Evolutionary conservation across 2,888 invertebrate species (phyloP).

Genomic region (Heliconius aoede): DNA sequence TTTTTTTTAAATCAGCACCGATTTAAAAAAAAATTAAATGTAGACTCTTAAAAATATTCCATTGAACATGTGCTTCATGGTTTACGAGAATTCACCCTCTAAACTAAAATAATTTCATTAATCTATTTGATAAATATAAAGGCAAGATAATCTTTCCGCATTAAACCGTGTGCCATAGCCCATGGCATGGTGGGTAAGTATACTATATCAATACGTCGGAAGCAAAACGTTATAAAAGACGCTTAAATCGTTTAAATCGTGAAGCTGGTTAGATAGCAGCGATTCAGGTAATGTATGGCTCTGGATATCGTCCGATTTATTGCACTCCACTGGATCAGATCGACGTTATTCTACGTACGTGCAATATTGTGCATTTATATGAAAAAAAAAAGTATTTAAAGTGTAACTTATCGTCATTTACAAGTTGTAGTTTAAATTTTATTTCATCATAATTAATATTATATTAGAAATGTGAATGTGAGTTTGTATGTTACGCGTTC

Average conservation of each 20-base stretch:
- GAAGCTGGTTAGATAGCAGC: slow-evolving; percentile 75
- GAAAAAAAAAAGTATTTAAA: slow-evolving; percentile 9
- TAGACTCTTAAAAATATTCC: no score
- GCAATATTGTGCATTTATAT: slow-evolving; percentile 20
- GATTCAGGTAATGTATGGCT: slow-evolving; percentile 71
- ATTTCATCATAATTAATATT: neutral
- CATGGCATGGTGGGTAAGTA: no score
- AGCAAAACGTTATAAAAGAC: slow-evolving; percentile 70
- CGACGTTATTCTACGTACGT: slow-evolving; percentile 27
- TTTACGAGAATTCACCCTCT: no score
- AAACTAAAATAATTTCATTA: no score
- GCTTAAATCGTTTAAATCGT: slow-evolving; percentile 72
- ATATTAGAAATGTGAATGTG: neutral
- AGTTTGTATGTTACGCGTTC: neutral
- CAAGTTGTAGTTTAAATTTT: slow-evolving; percentile 5
- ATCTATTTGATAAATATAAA: no score
- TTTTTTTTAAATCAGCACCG: no score
- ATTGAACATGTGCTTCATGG: no score
- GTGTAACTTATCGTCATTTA: no score
- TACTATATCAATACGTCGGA: slow-evolving; percentile 65
- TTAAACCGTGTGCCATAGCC: slow-evolving; percentile 51
- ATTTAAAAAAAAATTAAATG: no score
- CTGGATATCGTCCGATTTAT: slow-evolving; percentile 67
- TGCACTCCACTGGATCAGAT: slow-evolving; percentile 50
- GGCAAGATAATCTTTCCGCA: slow-evolving; percentile 34